These are phyloP conservation scores for Eristalinus aeneus DNA, from an alignment of 2,888 invertebrate genomes.

Conservation along the genomic window DNA sequence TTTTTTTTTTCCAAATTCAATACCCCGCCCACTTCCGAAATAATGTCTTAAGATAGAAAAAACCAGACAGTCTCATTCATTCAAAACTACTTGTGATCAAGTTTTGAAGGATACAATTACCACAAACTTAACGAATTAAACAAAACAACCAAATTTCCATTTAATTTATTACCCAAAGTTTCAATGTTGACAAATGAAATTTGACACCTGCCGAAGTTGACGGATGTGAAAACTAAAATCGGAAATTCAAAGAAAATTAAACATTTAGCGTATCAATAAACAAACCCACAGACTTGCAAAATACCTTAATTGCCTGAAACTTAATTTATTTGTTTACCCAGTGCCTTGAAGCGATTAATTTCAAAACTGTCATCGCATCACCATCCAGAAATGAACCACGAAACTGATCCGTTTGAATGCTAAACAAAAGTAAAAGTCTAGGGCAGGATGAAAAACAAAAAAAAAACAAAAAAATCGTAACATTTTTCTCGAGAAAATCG, in stretches of 20 bases:
- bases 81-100: background rate
- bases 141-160: background rate
- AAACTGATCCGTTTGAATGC: too few species aligned
- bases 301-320: background rate
- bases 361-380: background rate
- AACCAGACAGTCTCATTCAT: background rate
- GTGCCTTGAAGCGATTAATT: background rate
- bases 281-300: conserved; percentile 10
- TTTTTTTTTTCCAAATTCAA: too few species aligned
- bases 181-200: background rate
- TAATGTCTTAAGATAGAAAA: too few species aligned
- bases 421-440: background rate
- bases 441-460: background rate
- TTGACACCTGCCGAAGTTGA: background rate
- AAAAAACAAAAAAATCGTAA: background rate
- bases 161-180: background rate
- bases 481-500: conserved; percentile 27
- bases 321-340: background rate
- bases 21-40: too few species aligned
- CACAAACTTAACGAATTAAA: background rate
- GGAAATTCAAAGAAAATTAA: background rate
- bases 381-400: too few species aligned
- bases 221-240: background rate
- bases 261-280: conserved; percentile 16
- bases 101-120: background rate